Evolutionary conservation across 37 sponge, comb jelly and placozoan species (phyloP), one percentile per base, ranked within the genome.

Genomic region (Dysidea cf. avara): DNA sequence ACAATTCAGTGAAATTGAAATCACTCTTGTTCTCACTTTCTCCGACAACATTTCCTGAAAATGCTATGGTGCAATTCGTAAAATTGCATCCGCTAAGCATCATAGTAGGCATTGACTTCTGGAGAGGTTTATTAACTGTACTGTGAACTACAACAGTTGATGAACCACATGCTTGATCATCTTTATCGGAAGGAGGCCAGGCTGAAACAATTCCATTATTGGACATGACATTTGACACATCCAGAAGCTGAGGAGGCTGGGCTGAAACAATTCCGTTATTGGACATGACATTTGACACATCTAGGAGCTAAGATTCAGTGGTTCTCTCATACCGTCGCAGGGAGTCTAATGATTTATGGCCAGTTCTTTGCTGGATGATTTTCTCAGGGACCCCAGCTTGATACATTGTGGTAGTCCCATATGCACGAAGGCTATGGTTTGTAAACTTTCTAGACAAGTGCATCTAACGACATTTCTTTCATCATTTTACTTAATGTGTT

Each of bases 341-440:
- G 3, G 35, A 39, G 22, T 61, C 64, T 34, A 81, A 30, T 13
- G 75, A 81, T 18, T 53, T 39, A 26, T 81, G 83, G 5, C 83
- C 83, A 11, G 83, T 81, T 26, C 58, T 20, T 38, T 71, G 50
- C 46, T 81, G 65, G 1, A 81, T 72, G 2, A 72, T 24, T 21
- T 61, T 71, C 37, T 75, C 83, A 24, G 77, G 76, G 7, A 75
- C 76, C 18, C 72, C 77, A 21, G 63, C 61, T 13, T 37, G 9
- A 35, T 58, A 83, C 22, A 75, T 22, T 38, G 39, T 59, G 4
- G 83, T 76, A 26, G 76, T 61, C 18, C 83, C 76, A 26, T 30
- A 52, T 0, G 60, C 83, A 4, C 75, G 49, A 3, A 83, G 47
- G 38, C 83, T 83, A 26, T 83, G 70, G 26, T 83, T 83, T 1